Conservation (phyloP, 2,113 vertebrate genomes). For the Nibea coibor region DNA sequence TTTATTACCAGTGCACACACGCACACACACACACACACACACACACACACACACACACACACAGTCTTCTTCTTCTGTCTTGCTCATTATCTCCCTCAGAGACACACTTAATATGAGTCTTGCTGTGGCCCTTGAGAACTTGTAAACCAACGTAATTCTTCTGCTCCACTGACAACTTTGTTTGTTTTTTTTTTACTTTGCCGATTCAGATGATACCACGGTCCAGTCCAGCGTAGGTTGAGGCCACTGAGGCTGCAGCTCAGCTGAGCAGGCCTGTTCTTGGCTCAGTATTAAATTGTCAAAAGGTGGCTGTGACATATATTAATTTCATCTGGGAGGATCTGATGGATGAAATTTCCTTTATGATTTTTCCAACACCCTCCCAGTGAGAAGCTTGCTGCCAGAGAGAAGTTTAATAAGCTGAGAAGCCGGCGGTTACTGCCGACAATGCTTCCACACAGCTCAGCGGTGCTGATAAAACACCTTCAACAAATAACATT, state of each 20-base stretch:
- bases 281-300: constrained; percentile 85
- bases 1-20: constrained; percentile 40
- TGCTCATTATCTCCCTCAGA: constrained; percentile 18
- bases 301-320: constrained; percentile 85
- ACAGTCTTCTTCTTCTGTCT: not conserved
- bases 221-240: not conserved
- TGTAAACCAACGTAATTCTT: constrained; percentile 25
- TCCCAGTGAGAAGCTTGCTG: constrained; percentile 79
- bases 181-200: constrained; percentile 9
- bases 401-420: constrained; percentile 87
- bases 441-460: constrained; percentile 77
- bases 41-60: constrained; percentile 23
- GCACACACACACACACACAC: constrained; percentile 21
- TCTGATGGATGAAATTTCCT: constrained; percentile 87
- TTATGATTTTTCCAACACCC: constrained; percentile 78
- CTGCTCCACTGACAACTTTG: constrained; percentile 2
- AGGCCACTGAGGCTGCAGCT: constrained; percentile 17
- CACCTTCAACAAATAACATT: constrained; percentile 83
- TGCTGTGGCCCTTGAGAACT: constrained; percentile 1
- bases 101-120: constrained; percentile 30
- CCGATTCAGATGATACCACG: not conserved
- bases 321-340: constrained; percentile 87
- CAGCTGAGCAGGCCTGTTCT: constrained; percentile 55
- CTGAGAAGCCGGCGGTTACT: constrained; percentile 77
- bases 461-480: constrained; percentile 82